Evolutionary conservation across 1,140 invertebrate species (phyloP), one percentile per base, ranked within the genome.

Genomic region (Popillia japonica): DNA sequence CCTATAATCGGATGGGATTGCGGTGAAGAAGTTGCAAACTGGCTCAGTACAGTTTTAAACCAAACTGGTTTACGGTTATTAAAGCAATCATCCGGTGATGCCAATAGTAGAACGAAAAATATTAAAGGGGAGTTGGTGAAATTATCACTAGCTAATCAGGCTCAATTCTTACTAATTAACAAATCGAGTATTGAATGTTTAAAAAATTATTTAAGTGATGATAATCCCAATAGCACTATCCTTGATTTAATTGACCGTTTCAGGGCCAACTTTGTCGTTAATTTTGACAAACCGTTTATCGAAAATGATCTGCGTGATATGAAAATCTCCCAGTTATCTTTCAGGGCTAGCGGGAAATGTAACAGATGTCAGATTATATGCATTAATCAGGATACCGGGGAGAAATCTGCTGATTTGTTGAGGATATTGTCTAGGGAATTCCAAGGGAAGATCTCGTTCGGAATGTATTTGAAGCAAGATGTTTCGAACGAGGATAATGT

Each of bases 281-380:
- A 91, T 77, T 91, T 90, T 34, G 84, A 86, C 27, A 78, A 87
- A 23, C 87, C 92, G 34, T 95, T 97, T 86, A 90, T 92, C 68
- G 97, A 99, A 89, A 92, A 93, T 40, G 82, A 88, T 0, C 96
- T 94, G 92, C 86, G 88, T n/a, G 80, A 86, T 72, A 80, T 98
- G 74, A 84, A 85, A 73, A 94, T 98, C 83, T 95, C 93, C 79
- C 88, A 89, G 76, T 84, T 90, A 78, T 82, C 86, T 40, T 95
- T 96, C 87, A 87, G 92, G 81, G 81, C 76, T 73, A 44, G 0
- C 80, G 93, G 94, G 2, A 90, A 91, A 41, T 98, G 97, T 83
- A 92, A 91, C 9, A 90, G 97, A 77, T 99, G 97, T 86, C 95
- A 97, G 87, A 98, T 98, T 95, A 93, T 98, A 68, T 98, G 96